Base-by-base conservation (phyloP, 1,140 invertebrate genomes). In the Pissodes strobi region DNA sequence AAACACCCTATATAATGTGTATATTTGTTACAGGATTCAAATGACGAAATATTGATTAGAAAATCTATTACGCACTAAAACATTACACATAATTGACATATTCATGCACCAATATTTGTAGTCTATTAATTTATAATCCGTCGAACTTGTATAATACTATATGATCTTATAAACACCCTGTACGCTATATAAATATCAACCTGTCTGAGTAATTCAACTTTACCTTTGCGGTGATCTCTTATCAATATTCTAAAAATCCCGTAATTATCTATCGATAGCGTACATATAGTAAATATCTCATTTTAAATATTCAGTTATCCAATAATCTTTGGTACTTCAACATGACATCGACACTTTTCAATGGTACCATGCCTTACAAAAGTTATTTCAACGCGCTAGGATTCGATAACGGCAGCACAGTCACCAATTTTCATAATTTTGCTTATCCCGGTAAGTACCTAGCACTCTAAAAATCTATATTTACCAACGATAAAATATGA, bases 291-390 rank as follows among this genome's bases (percentile, higher is more conserved):
- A 70, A 75, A 75, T 72, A 74, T 66, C 52, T 59, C 66, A 63
- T 75, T 74, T 75, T 74, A 74, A 75, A 75, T 75, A 75, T 75
- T 74, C 72, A 74, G 69, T 75, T 64, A 45, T 69, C 64, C 22
- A 62, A 71, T 71, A 69, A 69, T 72, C 69, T 57, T 56, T 37
- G 39, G 52, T 56, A 56, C 45, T 48, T 66, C 71, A 73, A 69
- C 66, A 75, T 75, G 74, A 74, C 74, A 73, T 73, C 72, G 57
- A 68, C 69, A 13, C 27, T 60, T 25, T 61, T 57, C 5, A 67
- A 49, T 49, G 61, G 60, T 59, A 62, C 55, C 48, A 71, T 72
- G 72, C 58, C 64, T 51, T 66, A 74, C 34, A 68, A 64, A 67
- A 67, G 66, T 68, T 71, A 72, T 63, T 68, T 69, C n/a, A 61